phyloP scores from a whole-genome alignment of 2,888 invertebrate genomes.

The Sminthurinus aureus region DNA sequence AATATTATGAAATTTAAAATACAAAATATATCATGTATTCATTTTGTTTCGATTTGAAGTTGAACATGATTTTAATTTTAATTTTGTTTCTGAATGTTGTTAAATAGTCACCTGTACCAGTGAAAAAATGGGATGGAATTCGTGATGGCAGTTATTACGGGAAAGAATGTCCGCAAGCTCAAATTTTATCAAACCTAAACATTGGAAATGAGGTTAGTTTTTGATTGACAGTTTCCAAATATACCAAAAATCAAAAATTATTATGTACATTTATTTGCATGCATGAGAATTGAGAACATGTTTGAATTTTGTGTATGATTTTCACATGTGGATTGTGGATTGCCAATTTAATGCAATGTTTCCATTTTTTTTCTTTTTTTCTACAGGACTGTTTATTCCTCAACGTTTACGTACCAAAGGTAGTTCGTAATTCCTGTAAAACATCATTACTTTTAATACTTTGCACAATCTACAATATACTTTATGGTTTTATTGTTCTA shows the following conservation, averaged over 20 bases:
- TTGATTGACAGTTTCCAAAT: not conserved
- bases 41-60: too few relatives aligned
- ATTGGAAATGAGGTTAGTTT: not conserved
- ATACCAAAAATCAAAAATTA: not conserved
- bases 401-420: not conserved
- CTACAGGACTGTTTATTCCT: not conserved
- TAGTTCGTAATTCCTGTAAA: not conserved
- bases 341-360: too few relatives aligned
- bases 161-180: not conserved
- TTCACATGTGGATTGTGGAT: too few relatives aligned
- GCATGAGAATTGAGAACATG: too few relatives aligned
- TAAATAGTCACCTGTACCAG: not conserved
- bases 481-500: too few relatives aligned
- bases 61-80: not conserved
- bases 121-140: conserved; percentile 9
- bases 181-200: too few relatives aligned
- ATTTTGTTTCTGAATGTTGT: not conserved
- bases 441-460: too few relatives aligned
- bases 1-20: not conserved
- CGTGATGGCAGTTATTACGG: not conserved
- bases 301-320: too few relatives aligned
- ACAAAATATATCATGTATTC: not conserved
- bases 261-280: not conserved
- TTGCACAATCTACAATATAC: too few relatives aligned
- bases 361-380: not conserved